phyloP scores from a whole-genome alignment of 2,888 invertebrate genomes.

The Tetranychus piercei region DNA sequence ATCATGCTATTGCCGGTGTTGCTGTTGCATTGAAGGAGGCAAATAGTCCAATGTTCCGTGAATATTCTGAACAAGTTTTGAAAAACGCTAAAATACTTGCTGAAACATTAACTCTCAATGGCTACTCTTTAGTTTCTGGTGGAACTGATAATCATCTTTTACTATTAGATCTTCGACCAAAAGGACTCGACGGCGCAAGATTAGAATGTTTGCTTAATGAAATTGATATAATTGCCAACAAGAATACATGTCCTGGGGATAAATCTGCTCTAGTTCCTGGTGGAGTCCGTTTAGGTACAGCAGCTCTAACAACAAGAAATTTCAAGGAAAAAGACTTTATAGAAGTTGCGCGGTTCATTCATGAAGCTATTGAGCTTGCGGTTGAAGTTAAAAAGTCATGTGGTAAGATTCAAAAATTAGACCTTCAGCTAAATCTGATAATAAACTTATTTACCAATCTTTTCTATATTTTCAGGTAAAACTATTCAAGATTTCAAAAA shows the following conservation, averaged over 20 bases:
- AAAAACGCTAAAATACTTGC: constrained; percentile 60
- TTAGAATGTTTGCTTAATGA: constrained; percentile 76
- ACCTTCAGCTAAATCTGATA: background rate
- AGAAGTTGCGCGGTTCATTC: constrained; percentile 63
- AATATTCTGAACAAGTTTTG: constrained; percentile 68
- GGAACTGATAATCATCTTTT: constrained; percentile 89
- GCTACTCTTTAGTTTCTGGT: constrained; percentile 53
- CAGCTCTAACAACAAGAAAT: constrained; percentile 85
- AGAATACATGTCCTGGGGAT: constrained; percentile 91
- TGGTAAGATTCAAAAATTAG: background rate
- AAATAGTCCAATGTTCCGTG: constrained; percentile 43
- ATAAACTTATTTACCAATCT: no score
- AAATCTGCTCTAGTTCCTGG: constrained; percentile 86
- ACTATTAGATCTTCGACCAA: constrained; percentile 60
- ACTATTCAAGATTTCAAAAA: constrained; percentile 7
- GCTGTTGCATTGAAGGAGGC: constrained; percentile 28
- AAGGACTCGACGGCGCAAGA: constrained; percentile 59
- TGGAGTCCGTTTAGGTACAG: constrained; percentile 79
- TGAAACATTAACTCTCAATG: constrained; percentile 46
- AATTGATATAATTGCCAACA: constrained; percentile 81
- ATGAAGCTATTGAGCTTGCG: constrained; percentile 32
- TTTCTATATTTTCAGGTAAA: constrained; percentile 2
- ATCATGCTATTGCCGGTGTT: constrained; percentile 39
- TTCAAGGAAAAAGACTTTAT: constrained; percentile 65
- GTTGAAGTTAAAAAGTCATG: background rate